phyloP scores from a whole-genome alignment of 2,888 invertebrate genomes.

The Tridacna gigas region DNA sequence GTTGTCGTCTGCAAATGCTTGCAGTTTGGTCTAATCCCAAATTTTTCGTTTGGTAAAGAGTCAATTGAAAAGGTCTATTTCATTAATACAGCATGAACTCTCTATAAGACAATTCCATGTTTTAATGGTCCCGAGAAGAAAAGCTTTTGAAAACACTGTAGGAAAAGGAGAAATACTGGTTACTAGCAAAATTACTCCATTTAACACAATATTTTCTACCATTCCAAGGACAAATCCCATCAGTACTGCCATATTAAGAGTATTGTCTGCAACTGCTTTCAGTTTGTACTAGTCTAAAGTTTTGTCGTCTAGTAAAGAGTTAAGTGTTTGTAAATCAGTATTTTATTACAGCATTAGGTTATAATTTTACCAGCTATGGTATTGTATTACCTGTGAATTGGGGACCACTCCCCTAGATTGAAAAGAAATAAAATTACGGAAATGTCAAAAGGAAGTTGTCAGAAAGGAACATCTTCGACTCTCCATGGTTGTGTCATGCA shows the following conservation, averaged over 20 bases:
- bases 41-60: too few species aligned
- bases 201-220: background rate
- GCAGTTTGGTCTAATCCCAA: too few species aligned
- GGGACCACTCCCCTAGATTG: constrained; percentile 1
- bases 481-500: background rate
- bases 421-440: background rate
- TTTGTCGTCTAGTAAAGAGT: too few species aligned
- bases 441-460: constrained; percentile 10
- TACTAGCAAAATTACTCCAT: background rate
- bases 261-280: too few species aligned
- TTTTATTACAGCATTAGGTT: constrained; percentile 23
- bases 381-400: background rate
- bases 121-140: too few species aligned
- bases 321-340: background rate
- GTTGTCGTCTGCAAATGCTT: too few species aligned
- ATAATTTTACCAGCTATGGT: constrained; percentile 10
- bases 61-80: too few species aligned
- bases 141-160: background rate
- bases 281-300: too few species aligned
- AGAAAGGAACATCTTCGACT: background rate
- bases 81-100: too few species aligned
- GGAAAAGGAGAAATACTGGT: background rate
- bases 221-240: too few species aligned
- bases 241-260: too few species aligned
- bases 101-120: too few species aligned